A percentile compares a stretch with the other conserved stretches of the same genome.
Conservation (phyloP, 2,888 invertebrate species). For the Apocheima hispidaria region DNA sequence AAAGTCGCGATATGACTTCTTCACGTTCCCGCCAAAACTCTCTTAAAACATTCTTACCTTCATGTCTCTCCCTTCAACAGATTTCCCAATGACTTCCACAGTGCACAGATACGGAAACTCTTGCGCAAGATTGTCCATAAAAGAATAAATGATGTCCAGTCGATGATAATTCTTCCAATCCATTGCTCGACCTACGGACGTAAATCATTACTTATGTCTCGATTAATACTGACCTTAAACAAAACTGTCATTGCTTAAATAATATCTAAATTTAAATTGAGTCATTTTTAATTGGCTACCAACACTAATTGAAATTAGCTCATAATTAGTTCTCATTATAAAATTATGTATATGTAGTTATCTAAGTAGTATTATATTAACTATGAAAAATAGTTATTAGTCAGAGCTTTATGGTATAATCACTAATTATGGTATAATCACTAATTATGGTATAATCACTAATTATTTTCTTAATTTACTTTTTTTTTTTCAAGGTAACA, state of each 20-base stretch:
- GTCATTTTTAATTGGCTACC: background rate
- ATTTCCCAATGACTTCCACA: constrained; percentile 68
- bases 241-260: background rate
- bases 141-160: constrained; percentile 69
- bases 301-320: background rate
- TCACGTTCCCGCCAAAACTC: too few species aligned
- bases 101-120: constrained; percentile 71
- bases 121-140: constrained; percentile 65
- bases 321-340: too few species aligned
- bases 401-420: background rate
- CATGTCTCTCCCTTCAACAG: constrained; percentile 73
- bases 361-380: background rate
- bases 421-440: too few species aligned
- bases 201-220: constrained; percentile 12
- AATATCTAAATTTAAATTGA: background rate
- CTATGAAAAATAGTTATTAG: background rate
- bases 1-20: too few species aligned
- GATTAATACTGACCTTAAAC: background rate
- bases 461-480: too few species aligned
- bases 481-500: too few species aligned
- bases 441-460: too few species aligned
- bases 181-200: constrained; percentile 58
- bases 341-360: too few species aligned
- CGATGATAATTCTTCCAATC: constrained; percentile 76
- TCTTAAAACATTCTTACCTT: constrained; percentile 59